Percentiles rank a stretch among this genome's conserved stretches.
phyloP scores from a whole-genome alignment of 2,888 invertebrate genomes.

The Scaptomyza tumidula region DNA sequence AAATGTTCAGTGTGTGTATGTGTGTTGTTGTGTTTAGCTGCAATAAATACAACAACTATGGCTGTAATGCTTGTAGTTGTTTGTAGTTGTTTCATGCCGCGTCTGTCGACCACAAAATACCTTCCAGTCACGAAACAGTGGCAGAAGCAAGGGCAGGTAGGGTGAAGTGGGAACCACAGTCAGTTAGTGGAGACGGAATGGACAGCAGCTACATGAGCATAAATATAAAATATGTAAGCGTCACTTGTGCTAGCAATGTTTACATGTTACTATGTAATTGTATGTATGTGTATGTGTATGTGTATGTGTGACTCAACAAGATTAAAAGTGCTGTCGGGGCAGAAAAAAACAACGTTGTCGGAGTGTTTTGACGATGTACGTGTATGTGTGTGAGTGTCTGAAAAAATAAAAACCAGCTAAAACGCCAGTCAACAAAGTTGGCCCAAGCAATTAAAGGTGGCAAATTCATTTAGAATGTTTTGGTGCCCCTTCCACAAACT shows the following conservation, averaged over 20 bases:
- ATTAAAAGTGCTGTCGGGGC: slow-evolving; percentile 69
- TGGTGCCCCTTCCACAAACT: slow-evolving; percentile 17
- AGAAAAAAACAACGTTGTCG: slow-evolving; percentile 36
- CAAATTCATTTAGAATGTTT: slow-evolving; percentile 50
- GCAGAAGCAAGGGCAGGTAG: background rate
- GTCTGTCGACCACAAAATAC: slow-evolving; percentile 71
- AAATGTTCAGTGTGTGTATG: slow-evolving; percentile 36
- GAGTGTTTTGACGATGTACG: slow-evolving; percentile 1
- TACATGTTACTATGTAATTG: slow-evolving; percentile 9
- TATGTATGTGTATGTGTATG: slow-evolving; percentile 20
- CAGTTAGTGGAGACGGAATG: slow-evolving; percentile 54
- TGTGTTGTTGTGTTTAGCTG: slow-evolving; percentile 41
- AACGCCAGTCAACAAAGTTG: slow-evolving; percentile 43
- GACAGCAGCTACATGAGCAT: slow-evolving; percentile 68
- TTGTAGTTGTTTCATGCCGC: slow-evolving; percentile 65
- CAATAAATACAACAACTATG: slow-evolving; percentile 19
- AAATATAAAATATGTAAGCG: slow-evolving; percentile 79
- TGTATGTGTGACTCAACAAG: slow-evolving; percentile 61
- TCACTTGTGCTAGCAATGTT: slow-evolving; percentile 35
- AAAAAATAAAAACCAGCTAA: slow-evolving; percentile 31
- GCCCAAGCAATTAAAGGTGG: slow-evolving; percentile 71
- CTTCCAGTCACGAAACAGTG: slow-evolving; percentile 61
- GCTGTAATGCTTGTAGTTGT: slow-evolving; percentile 35
- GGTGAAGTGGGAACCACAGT: slow-evolving; percentile 32
- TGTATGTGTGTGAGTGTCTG: background rate